Evolutionary conservation across 2,113 vertebrate species (phyloP), one percentile per base, ranked within the genome.

Genomic region (Rousettus leschenaultii): DNA sequence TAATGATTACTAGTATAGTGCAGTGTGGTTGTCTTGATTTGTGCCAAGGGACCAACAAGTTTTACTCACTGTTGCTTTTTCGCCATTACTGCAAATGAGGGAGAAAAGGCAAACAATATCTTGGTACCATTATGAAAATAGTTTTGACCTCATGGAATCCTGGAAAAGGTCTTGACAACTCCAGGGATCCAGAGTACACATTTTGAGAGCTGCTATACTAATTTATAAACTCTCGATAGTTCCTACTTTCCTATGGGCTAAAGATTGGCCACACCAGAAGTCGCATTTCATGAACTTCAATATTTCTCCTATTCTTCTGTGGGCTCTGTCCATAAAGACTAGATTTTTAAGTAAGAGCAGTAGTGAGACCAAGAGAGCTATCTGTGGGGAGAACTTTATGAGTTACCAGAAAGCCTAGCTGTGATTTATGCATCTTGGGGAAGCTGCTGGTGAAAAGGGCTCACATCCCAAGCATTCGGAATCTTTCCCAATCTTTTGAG

Each of bases 1-100:
- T 2, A 35, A 0, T 28, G 71, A n/a, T 14, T 16, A 5, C 22
- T 9, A 22, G 63, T 1, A 26, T 28, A 14, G 26, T 8, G 18
- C 8, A 48, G 43, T 43, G 7, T 57, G 11, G 21, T 38, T 43
- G 4, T 77, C 70, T 63, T 63, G 70, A 55, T 45, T 71, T 35
- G 22, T 8, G 3, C 35, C 28, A 26, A 86, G 45, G 21, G 35
- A 14, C 21, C 48, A 53, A 33, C 26, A 16, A 16, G 30, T 48
- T 92, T 89, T 66, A 24, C 4, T 53, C 43, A 33, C 24, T 28
- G 40, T 33, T 70, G 43, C 57, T 80, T 89, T 43, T 43, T 43
- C 7, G 24, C 33, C 33, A 21, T 68, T 26, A 35, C 30, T 63
- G 14, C 35, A 21, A 79, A 28, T 13, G 0, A 14, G 24, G 21